Evolutionary conservation across 1,140 invertebrate species (phyloP).

Genomic region (Drosophila lacertosa): DNA sequence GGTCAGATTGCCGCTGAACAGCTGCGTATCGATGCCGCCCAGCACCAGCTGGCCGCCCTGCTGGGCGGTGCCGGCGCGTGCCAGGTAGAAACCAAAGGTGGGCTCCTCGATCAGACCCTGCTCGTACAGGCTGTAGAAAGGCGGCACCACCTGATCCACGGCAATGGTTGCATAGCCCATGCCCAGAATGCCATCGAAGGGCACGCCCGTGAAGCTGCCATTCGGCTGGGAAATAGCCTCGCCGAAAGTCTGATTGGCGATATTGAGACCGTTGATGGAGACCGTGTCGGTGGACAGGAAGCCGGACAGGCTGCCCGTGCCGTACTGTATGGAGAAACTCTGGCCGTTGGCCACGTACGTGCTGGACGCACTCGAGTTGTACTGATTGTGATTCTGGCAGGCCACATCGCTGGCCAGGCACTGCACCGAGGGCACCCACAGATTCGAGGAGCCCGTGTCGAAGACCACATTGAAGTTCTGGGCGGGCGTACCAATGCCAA

Average conservation of each 20-base stretch:
- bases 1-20: slow-evolving; percentile 64
- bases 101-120: slow-evolving; percentile 91
- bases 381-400: slow-evolving; percentile 68
- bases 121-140: slow-evolving; percentile 96
- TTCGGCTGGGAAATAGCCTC: slow-evolving; percentile 97
- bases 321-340: slow-evolving; percentile 70
- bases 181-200: slow-evolving; percentile 98
- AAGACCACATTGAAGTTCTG: slow-evolving; percentile 86
- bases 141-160: slow-evolving; percentile 94
- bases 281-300: slow-evolving; percentile 68
- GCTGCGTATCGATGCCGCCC: slow-evolving; percentile 62
- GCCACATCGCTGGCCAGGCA: slow-evolving; percentile 60
- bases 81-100: slow-evolving; percentile 98
- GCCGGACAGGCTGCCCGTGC: slow-evolving; percentile 63
- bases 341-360: slow-evolving; percentile 58
- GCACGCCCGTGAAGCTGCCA: slow-evolving; percentile 94
- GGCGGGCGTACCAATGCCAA: slow-evolving; percentile 95
- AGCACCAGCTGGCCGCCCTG: slow-evolving; percentile 65
- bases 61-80: slow-evolving; percentile 73
- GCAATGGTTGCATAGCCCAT: slow-evolving; percentile 94
- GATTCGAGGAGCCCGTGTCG: slow-evolving; percentile 70
- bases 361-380: slow-evolving; percentile 65
- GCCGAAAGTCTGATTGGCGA: slow-evolving; percentile 95
- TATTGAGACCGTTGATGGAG: slow-evolving; percentile 86
- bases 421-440: slow-evolving; percentile 68